A percentile compares a stretch with the other conserved stretches of the same genome.
These are phyloP conservation scores for Cataglyphis cursor DNA, from an alignment of 2,888 invertebrate species.

Conservation along the genomic window DNA sequence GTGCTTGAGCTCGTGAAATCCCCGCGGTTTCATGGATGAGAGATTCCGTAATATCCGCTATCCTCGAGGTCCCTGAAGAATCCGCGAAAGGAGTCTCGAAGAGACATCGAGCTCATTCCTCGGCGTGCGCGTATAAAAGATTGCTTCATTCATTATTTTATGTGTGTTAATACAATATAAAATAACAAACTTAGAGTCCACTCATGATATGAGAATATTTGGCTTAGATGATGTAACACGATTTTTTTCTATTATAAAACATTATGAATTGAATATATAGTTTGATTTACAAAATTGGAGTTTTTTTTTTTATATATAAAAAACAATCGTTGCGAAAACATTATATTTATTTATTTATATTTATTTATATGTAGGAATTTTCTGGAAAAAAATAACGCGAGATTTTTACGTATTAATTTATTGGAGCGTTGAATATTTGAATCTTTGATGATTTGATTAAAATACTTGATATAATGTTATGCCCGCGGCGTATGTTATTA, in stretches of 20 bases:
- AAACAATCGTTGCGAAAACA: background rate
- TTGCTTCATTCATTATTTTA: conserved; percentile 3
- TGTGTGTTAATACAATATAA: background rate
- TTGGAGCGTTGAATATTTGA: conserved; percentile 1
- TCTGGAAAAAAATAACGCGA: background rate
- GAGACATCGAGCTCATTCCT: background rate
- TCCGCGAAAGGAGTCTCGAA: conserved; percentile 7
- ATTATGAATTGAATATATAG: no score
- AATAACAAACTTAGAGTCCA: background rate
- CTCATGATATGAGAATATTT: background rate
- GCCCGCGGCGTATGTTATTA: conserved; percentile 54
- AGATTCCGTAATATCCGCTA: conserved; percentile 37
- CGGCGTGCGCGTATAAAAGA: background rate
- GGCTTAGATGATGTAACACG: background rate
- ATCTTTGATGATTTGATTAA: conserved; percentile 58
- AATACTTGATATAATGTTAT: conserved; percentile 53
- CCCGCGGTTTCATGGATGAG: conserved; percentile 46
- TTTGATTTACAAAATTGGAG: background rate
- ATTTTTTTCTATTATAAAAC: background rate
- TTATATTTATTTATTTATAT: no score
- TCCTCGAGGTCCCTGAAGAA: background rate
- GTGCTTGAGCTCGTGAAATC: conserved; percentile 8
- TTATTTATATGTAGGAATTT: background rate
- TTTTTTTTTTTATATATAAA: background rate
- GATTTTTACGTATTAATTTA: conserved; percentile 14